Base-by-base conservation (phyloP, 64 coral and sea anemone genomes). In the Montipora capricornis region DNA sequence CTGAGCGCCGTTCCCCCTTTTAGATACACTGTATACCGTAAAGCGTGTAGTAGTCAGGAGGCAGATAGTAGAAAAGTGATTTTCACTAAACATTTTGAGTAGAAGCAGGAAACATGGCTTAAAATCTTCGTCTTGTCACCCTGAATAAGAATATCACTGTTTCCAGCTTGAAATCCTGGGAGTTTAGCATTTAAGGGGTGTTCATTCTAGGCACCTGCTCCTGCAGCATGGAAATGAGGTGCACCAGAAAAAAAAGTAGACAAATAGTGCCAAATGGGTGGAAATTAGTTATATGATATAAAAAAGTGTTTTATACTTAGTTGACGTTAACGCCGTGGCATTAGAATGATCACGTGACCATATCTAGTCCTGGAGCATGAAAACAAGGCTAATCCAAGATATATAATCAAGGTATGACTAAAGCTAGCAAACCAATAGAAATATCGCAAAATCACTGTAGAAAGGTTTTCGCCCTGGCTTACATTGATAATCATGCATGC, bases 101-200 rank as follows among this genome's bases (percentile, higher is more conserved):
- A 26, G 26, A 26, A 26, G 26, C 26, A 26, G 26, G 26, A 26
- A 91, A 91, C 87, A 70, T 48, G 47, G 77, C 61, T 83, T 82
- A 59, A 83, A 91, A 91, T 83, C 60, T 91, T 75, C 46, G 60
- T 91, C 15, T 91, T 75, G 45, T n/a, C 37, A 53, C 79, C 44
- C 80, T 91, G 64, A 91, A 83, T 82, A 83, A 91, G 79, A 83
- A 58, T 91, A 20, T 82, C 57, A 66, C 80, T 82, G 90, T 91
- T 83, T 81, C 90, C 90, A 91, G 16, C 79, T 91, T 47, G 78
- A 91, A 91, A 91, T 91, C 68, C 75, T 44, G 47, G 66, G 14
- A 74, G 22, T 74, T 83, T 15, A 45, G 29, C 46, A 6, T 37
- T 83, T 83, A 73, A 83, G 89, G 59, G 89, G 60, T 64, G 60